Percentiles rank a stretch among this genome's conserved stretches.
Evolutionary conservation across 2,113 vertebrate species (phyloP).

Genomic region (Hyaena hyaena): DNA sequence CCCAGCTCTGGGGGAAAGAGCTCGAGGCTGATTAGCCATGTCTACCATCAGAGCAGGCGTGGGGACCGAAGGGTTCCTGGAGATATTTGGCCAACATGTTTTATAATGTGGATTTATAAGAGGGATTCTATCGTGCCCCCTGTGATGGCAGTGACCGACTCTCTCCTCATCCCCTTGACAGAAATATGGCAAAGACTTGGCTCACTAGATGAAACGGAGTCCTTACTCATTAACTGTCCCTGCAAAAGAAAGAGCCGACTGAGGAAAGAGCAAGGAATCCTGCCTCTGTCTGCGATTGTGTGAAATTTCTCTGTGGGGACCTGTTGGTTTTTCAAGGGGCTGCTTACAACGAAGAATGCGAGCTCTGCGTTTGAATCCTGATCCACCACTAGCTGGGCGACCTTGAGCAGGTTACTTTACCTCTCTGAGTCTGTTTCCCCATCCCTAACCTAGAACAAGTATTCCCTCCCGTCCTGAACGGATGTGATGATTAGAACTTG

Average conservation of each 20-base stretch:
- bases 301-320: not conserved
- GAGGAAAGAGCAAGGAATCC: not conserved
- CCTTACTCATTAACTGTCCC: not conserved
- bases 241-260: not conserved
- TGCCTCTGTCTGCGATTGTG: not conserved
- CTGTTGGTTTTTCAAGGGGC: not conserved
- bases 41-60: not conserved
- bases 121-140: not conserved
- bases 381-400: not conserved
- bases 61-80: not conserved
- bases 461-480: not conserved
- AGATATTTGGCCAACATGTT: no score
- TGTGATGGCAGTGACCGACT: not conserved
- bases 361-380: not conserved
- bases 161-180: not conserved
- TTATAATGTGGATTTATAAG: not conserved
- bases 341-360: not conserved
- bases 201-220: not conserved
- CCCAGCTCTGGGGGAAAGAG: not conserved
- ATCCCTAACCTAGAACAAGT: not conserved
- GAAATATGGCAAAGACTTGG: not conserved
- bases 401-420: not conserved
- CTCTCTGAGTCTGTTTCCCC: not conserved
- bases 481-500: not conserved
- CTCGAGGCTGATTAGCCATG: not conserved